Percentiles rank a stretch among this genome's conserved stretches.
These are phyloP conservation scores for Melanotaenia nigrans DNA, from an alignment of 2,797 vertebrate genomes.

Conservation along the genomic window DNA sequence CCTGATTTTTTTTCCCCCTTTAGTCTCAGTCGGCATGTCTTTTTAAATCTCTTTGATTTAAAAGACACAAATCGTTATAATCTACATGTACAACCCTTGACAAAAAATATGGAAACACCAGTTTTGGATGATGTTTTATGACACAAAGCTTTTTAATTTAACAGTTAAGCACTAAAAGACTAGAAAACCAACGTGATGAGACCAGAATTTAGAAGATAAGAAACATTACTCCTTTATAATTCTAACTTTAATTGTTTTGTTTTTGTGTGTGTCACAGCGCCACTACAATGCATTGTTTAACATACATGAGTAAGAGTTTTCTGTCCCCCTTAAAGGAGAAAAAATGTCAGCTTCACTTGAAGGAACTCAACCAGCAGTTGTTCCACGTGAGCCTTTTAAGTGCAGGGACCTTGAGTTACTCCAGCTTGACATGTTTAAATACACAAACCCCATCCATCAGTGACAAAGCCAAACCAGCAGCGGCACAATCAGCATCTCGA, in stretches of 20 bases:
- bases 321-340: background rate
- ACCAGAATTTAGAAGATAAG: background rate
- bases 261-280: background rate
- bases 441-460: slow-evolving; percentile 33
- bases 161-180: background rate
- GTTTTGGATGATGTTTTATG: background rate
- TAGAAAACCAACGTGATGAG: background rate
- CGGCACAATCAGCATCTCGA: slow-evolving; percentile 24
- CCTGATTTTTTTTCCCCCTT: no score
- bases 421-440: slow-evolving; percentile 30
- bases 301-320: background rate
- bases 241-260: background rate
- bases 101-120: no score
- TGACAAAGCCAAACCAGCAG: slow-evolving; percentile 28
- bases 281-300: background rate
- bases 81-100: background rate
- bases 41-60: background rate
- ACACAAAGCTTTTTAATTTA: background rate
- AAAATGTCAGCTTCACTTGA: background rate
- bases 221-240: background rate
- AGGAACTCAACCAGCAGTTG: background rate
- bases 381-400: slow-evolving; percentile 13
- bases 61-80: background rate
- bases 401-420: slow-evolving; percentile 27
- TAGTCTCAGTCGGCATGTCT: background rate